Evolutionary conservation across 1,140 invertebrate genomes (phyloP), one percentile per base, ranked within the genome.

Genomic region (Ceratina australensis): DNA sequence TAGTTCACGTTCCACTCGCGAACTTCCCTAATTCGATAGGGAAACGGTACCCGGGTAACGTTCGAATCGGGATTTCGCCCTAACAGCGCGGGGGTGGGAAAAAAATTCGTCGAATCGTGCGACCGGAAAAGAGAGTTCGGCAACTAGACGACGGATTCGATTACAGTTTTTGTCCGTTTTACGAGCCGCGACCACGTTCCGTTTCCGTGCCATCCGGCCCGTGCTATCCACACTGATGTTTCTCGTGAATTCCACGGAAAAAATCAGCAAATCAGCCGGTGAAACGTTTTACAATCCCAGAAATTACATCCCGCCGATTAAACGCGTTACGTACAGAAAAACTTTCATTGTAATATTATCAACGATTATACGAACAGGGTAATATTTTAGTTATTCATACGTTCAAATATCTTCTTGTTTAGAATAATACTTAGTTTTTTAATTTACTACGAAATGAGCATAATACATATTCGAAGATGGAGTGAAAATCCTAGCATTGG

Each of bases 91-190:
- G 15, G n/a, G 52, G 1, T 0, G 3, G 52, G 22, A 49, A 71
- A 67, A 71, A 59, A 71, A 71, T 71, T 71, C 20, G 68, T n/a
- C 54, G 33, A 71, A 57, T 42, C n/a, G 54, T 22, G 54, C 20
- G 42, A 65, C 16, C 20, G 54, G 68, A 33, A 56, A 69, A 57
- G 52, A 59, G 68, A 71, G 54, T 71, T 59, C 15, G 33, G 20
- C 33, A 71, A 71, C 68, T 59, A 57, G 26, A 47, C 68, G 28
- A 8, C 28, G 10, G 33, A 71, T 59, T 71, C 68, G 68, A 71
- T 71, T 71, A 71, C 54, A 59, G 68, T 71, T 71, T 71, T 59
- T 71, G 68, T n/a, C 28, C 20, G 16, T 20, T 42, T 59, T 10
- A 24, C 67, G 50, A 65, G 22, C 63, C 5, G 63, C 20, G 33